phyloP scores from a whole-genome alignment of 2,113 vertebrate species.

The Mugil cephalus region DNA sequence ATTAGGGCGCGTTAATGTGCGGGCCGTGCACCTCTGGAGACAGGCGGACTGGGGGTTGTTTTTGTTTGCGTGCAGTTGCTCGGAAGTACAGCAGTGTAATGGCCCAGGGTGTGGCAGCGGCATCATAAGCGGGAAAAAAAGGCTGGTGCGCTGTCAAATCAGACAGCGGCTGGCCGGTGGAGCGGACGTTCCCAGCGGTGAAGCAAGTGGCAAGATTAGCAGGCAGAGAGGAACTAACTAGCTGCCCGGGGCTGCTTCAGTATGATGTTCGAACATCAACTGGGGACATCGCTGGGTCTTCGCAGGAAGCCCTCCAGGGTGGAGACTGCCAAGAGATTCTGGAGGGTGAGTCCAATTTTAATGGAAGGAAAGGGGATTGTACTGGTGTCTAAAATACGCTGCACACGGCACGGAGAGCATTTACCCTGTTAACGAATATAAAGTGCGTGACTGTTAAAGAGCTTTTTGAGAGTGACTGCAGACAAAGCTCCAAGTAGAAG shows the following conservation, averaged over 20 bases:
- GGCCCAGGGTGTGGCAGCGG: slow-evolving; percentile 71
- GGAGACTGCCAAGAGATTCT: slow-evolving; percentile 89
- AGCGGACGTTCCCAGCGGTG: slow-evolving; percentile 9
- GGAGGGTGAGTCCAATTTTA: slow-evolving; percentile 87
- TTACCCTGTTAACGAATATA: slow-evolving; percentile 18
- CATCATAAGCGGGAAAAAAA: slow-evolving; percentile 50
- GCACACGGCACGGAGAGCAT: slow-evolving; percentile 4
- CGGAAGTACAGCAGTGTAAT: slow-evolving; percentile 69
- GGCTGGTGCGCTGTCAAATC: slow-evolving; percentile 32
- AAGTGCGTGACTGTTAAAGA: slow-evolving; percentile 19
- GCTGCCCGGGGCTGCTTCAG: background rate
- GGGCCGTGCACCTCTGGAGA: slow-evolving; percentile 56
- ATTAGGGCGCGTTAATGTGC: slow-evolving; percentile 72
- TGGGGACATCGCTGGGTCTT: slow-evolving; percentile 74
- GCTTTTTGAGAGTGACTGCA: background rate
- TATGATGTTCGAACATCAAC: slow-evolving; percentile 76
- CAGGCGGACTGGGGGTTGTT: slow-evolving; percentile 58
- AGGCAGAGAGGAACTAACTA: background rate
- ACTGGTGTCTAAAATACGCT: background rate
- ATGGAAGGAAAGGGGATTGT: background rate
- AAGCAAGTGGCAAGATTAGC: background rate
- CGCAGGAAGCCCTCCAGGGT: slow-evolving; percentile 86
- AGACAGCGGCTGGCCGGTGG: slow-evolving; percentile 9
- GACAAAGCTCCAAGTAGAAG: background rate
- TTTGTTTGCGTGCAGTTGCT: slow-evolving; percentile 63